Conservation (phyloP, 1,140 invertebrate genomes). For the Drosophila prosaltans region DNA sequence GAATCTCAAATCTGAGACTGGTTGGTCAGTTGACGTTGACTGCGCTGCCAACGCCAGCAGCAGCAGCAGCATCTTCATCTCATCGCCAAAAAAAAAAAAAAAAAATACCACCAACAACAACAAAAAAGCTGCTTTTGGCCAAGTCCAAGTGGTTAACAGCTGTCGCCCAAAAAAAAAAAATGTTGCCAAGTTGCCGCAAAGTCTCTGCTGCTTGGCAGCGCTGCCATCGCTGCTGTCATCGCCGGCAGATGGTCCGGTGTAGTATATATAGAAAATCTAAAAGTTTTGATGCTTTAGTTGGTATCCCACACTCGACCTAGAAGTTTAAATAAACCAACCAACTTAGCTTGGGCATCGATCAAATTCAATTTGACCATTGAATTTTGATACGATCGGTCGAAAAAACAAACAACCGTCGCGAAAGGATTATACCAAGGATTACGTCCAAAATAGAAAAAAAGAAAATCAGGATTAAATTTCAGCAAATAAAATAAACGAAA, state of each 20-base stretch:
- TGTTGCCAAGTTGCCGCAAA: slow-evolving; percentile 21
- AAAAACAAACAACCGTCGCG: slow-evolving; percentile 29
- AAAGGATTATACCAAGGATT: slow-evolving; percentile 59
- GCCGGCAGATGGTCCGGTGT: slow-evolving; percentile 58
- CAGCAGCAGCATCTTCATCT: slow-evolving; percentile 46
- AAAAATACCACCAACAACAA: slow-evolving; percentile 21
- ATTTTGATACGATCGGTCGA: slow-evolving; percentile 81
- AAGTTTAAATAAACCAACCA: slow-evolving; percentile 71
- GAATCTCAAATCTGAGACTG: slow-evolving; percentile 29
- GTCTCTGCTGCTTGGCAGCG: slow-evolving; percentile 14
- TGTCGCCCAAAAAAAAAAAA: slow-evolving; percentile 56
- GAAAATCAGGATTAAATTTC: slow-evolving; percentile 40
- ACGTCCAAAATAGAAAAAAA: slow-evolving; percentile 41
- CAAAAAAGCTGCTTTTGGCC: slow-evolving; percentile 51
- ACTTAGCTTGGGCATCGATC: slow-evolving; percentile 80
- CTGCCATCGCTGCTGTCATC: slow-evolving; percentile 34
- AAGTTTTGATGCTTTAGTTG: slow-evolving; percentile 83
- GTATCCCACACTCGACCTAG: slow-evolving; percentile 83
- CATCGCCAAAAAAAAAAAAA: slow-evolving; percentile 20
- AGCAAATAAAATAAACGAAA: neutral
- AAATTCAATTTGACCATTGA: slow-evolving; percentile 82
- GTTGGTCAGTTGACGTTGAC: slow-evolving; percentile 40
- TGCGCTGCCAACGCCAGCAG: slow-evolving; percentile 4
- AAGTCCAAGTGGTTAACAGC: slow-evolving; percentile 63
- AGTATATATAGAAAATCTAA: slow-evolving; percentile 83